Evolutionary conservation across 2,888 invertebrate species (phyloP), one percentile per base, ranked within the genome.

Genomic region (Graphium colonna): DNA sequence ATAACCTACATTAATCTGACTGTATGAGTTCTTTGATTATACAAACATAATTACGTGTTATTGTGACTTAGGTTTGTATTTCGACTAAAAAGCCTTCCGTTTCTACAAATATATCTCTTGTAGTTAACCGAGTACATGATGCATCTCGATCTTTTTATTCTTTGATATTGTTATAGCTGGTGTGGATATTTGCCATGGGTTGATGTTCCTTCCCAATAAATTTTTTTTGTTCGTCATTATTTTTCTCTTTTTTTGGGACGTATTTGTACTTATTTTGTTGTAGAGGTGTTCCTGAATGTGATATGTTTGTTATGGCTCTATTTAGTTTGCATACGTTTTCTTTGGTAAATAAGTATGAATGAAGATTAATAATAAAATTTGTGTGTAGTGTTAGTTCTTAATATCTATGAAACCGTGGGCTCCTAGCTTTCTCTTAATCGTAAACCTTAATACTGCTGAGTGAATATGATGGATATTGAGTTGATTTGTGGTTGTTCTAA

Each of bases 381-480:
- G 57, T 41, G 36, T 49, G 28, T 45, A 3, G 46, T 52, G 52
- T 1, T 55, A 42, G 13, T 50, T 13, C 1, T 13, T 46, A 28
- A 21, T 21, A 13, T 53, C 48, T 8, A 43, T 43, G 1, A 57
- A 33, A 0, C 54, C 57, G 13, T 53, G 33, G 0, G 53, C 57
- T 41, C 57, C 57, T 3, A 49, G 10, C 1, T 51, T 12, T 45
- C 58, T 21, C 39, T 47, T 55, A 3, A 52, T 38, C 1, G 55
- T 52, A 0, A 55, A 31, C 39, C 57, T 55, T 50, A 52, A 43
- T 55, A 50, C 47, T 31, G 56, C 55, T n/a, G 55, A 58, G 50
- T 58, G 55, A 3, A 52, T 52, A 8, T 58, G 55, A 28, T 50
- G 9, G 5, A 48, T 21, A 4, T 57, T 57, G 21, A 53, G 51